A percentile compares a stretch with the other conserved stretches of the same genome.
Evolutionary conservation across 1,140 invertebrate species (phyloP).

Genomic region (Phortica variegata): DNA sequence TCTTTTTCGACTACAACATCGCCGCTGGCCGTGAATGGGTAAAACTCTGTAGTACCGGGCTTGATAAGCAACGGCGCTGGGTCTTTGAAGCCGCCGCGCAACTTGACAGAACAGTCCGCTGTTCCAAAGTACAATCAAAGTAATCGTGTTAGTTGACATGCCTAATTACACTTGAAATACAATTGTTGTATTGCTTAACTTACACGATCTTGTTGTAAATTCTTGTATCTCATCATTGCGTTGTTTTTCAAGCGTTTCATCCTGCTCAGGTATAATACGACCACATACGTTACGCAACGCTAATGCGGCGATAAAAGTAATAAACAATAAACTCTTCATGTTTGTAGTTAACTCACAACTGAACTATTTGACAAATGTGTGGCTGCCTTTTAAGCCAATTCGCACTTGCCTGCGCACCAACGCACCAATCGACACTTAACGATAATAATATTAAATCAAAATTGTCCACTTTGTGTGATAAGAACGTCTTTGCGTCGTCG

Average conservation of each 20-base stretch:
- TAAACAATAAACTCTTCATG: constrained; percentile 30
- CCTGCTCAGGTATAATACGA: constrained; percentile 21
- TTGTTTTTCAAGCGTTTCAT: constrained; percentile 23
- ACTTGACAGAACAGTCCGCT: constrained; percentile 40
- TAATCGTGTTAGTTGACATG: neutral
- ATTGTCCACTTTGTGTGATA: no score
- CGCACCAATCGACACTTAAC: no score
- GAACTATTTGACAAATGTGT: no score
- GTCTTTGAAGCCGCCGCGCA: constrained; percentile 35
- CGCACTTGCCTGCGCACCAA: no score
- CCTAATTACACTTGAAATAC: no score
- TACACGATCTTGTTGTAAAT: constrained; percentile 22
- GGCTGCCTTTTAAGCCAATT: no score
- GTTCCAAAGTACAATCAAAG: neutral
- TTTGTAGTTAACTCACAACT: no score
- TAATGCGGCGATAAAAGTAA: constrained; percentile 19
- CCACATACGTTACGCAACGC: constrained; percentile 20
- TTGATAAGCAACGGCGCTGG: constrained; percentile 36
- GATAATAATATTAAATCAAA: no score
- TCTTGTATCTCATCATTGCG: constrained; percentile 18
- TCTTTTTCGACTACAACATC: constrained; percentile 31
- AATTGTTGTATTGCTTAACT: neutral
- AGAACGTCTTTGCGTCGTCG: no score
- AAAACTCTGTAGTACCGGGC: constrained; percentile 34
- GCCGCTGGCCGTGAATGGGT: constrained; percentile 25